Conservation (phyloP, 1,140 invertebrate species). For the Orchesella cincta region DNA sequence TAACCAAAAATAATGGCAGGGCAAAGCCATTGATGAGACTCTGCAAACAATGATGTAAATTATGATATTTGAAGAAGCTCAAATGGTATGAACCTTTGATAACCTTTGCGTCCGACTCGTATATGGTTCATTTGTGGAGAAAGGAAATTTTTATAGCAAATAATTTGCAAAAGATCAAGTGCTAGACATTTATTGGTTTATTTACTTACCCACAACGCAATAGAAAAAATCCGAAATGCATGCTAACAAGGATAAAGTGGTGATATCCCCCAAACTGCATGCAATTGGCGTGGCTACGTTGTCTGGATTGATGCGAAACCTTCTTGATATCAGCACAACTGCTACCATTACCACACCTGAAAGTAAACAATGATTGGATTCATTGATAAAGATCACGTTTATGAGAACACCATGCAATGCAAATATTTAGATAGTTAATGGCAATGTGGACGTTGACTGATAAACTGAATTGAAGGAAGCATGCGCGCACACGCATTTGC, state of each 20-base stretch:
- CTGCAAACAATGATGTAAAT: conserved; percentile 17
- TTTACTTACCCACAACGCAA: conserved; percentile 42
- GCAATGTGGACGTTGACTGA: not conserved
- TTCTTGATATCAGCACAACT: conserved; percentile 51
- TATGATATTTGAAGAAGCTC: not conserved
- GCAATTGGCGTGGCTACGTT: conserved; percentile 95
- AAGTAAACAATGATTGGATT: conserved; percentile 28
- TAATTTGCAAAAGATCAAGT: no score
- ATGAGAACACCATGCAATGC: not conserved
- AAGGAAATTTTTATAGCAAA: no score
- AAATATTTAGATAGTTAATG: not conserved
- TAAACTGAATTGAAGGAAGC: no score
- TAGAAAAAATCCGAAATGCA: conserved; percentile 37
- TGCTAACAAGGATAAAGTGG: conserved; percentile 43
- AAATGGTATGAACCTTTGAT: no score
- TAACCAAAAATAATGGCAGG: conserved; percentile 55
- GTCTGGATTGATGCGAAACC: conserved; percentile 84
- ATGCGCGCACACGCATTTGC: no score
- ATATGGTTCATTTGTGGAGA: no score
- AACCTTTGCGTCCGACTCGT: no score
- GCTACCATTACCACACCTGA: conserved; percentile 54
- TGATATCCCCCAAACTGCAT: conserved; percentile 88
- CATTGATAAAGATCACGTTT: not conserved
- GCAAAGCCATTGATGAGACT: conserved; percentile 54
- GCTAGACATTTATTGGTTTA: conserved; percentile 6